Conservation (phyloP, 2,888 invertebrate genomes). For the Patella depressa region DNA sequence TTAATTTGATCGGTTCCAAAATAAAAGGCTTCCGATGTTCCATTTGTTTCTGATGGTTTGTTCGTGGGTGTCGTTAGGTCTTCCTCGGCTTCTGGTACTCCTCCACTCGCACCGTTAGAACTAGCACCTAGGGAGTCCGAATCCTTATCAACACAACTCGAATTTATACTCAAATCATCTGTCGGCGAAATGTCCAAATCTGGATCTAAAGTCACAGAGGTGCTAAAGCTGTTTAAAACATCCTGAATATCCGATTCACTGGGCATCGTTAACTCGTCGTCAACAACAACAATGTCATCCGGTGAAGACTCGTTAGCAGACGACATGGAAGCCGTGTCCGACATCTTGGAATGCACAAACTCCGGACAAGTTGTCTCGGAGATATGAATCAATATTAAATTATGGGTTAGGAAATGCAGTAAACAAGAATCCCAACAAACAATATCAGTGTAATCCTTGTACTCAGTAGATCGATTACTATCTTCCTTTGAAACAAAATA, state of each 20-base stretch:
- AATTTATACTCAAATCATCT: conserved; percentile 8
- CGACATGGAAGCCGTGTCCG: background rate
- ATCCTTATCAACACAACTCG: conserved; percentile 17
- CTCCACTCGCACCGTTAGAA: conserved; percentile 27
- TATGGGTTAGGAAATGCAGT: too few species aligned
- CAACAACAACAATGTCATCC: background rate
- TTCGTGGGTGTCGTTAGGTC: conserved; percentile 12
- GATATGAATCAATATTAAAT: too few species aligned
- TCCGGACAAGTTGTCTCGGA: too few species aligned
- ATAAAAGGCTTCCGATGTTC: background rate
- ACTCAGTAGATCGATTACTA: too few species aligned
- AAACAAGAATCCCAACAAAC: too few species aligned
- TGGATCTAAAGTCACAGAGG: conserved; percentile 23
- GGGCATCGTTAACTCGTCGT: conserved; percentile 18
- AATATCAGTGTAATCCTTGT: too few species aligned
- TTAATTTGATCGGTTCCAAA: conserved; percentile 12
- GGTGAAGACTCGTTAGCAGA: background rate
- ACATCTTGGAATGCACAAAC: background rate
- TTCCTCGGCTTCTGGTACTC: conserved; percentile 13
- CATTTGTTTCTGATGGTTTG: conserved; percentile 15
- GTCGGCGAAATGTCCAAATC: conserved; percentile 29
- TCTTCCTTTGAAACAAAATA: too few species aligned
- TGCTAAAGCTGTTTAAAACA: conserved; percentile 21
- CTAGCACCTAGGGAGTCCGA: conserved; percentile 30
- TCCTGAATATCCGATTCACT: conserved; percentile 25